Evolutionary conservation across 2,113 vertebrate genomes (phyloP), one percentile per base, ranked within the genome.

Genomic region (Heterochromis multidens): DNA sequence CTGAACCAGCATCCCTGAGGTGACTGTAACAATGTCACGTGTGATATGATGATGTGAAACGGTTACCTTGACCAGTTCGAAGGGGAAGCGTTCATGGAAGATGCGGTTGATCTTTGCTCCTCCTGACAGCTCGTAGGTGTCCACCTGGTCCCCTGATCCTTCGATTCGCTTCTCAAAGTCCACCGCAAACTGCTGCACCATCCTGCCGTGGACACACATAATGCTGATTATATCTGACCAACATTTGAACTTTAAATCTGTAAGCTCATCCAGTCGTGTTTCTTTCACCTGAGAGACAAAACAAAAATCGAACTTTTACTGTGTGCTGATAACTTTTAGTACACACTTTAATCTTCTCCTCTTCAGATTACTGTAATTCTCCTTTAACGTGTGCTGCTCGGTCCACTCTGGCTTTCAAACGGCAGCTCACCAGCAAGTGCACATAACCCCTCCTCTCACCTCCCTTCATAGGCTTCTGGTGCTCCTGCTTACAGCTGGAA

Each of bases 81-180:
- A 99, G 60, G 98, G 98, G 85, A 99, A 99, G 25, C 98, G 97
- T 65, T 99, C 98, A 0, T 99, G 98, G 92, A 99, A 99, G 93
- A 99, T 97, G 6, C 98, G 96, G 86, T 99, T 99, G 92, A 99
- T 99, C 77, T 97, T 96, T 1, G 98, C 98, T 83, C 98, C 98
- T 27, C 98, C 98, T 0, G 98, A 99, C 79, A 99, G 95, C 87
- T 99, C 98, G 1, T 98, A 98, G 3, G 98, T 99, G 82, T 99
- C 98, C 2, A 99, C 98, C 94, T 99, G 98, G 91, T 99, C 98
- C 63, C 98, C 98, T 2, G 98, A 99, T 59, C 98, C 98, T 90
- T 99, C 98, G 3, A 99, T 99, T 16, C 97, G 96, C 90, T 99
- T 99, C 95, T 99, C 98, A 89, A 99, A 99, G 95, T 99, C 98